Percentiles rank a stretch among this genome's conserved stretches.
phyloP scores from a whole-genome alignment of 2,888 invertebrate genomes.

The Andrena fulva region DNA sequence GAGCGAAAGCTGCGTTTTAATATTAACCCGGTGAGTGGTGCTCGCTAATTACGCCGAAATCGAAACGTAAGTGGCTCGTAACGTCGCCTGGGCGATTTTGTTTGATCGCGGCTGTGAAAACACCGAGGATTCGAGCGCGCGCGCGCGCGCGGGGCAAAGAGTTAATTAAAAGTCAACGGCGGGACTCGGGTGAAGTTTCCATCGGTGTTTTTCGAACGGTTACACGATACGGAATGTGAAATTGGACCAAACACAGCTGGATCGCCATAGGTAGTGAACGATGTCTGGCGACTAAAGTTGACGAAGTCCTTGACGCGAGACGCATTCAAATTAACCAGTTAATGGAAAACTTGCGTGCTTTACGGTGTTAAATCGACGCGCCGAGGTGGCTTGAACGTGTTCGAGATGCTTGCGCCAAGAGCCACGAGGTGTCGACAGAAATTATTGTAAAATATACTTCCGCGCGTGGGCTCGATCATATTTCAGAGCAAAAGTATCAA shows the following conservation, averaged over 20 bases:
- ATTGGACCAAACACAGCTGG: conserved; percentile 1
- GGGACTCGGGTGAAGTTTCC: conserved; percentile 2
- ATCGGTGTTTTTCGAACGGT: conserved; percentile 27
- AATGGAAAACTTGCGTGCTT: conserved; percentile 54
- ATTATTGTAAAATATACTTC: neutral
- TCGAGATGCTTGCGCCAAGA: neutral
- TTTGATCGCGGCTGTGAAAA: conserved; percentile 30
- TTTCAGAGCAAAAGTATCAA: neutral
- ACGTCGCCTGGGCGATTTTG: conserved; percentile 28
- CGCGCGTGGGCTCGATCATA: neutral
- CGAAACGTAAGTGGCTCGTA: conserved; percentile 25
- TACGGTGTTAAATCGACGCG: conserved; percentile 51
- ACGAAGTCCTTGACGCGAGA: conserved; percentile 37
- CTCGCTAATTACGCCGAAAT: conserved; percentile 35
- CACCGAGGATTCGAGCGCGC: conserved; percentile 10
- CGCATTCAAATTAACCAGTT: conserved; percentile 66
- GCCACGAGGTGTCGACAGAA: neutral
- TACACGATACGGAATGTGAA: conserved; percentile 9
- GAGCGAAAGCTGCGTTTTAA: conserved; percentile 1
- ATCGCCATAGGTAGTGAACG: conserved; percentile 15
- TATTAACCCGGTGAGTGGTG: conserved; percentile 28
- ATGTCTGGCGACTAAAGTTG: conserved; percentile 36
- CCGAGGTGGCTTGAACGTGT: conserved; percentile 3
- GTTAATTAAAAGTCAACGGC: conserved; percentile 58
- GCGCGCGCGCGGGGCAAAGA: neutral